Conservation (phyloP, 23 tunicate species). For the Ascidia mentula region DNA sequence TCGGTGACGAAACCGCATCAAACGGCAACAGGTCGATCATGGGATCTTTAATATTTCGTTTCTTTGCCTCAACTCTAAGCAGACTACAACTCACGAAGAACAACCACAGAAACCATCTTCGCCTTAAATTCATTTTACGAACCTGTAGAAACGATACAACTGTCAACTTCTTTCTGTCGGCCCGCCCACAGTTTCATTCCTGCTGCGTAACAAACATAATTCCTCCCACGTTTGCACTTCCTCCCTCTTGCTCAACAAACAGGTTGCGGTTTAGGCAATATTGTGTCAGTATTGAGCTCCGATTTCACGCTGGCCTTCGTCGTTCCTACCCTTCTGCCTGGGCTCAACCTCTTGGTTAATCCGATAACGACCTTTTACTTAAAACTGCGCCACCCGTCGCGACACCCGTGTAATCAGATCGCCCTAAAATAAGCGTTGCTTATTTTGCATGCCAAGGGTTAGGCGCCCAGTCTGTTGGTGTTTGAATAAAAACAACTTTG, state of each 20-base stretch:
- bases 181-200: too few relatives aligned
- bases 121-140: not conserved
- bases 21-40: not conserved
- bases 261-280: slow-evolving; percentile 8
- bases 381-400: not conserved
- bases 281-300: not conserved
- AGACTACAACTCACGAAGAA: not conserved
- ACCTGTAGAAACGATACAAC: not conserved
- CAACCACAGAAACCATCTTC: not conserved
- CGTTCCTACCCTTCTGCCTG: not conserved
- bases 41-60: not conserved
- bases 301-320: not conserved
- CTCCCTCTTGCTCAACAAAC: not conserved
- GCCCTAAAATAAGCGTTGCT: not conserved
- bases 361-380: not conserved
- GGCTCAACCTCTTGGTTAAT: not conserved
- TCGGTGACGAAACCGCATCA: not conserved
- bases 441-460: slow-evolving; percentile 7
- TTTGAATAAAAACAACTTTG: not conserved
- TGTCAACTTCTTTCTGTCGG: not conserved
- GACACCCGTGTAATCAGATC: not conserved
- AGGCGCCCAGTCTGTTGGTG: slow-evolving; percentile 5
- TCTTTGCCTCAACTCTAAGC: not conserved
- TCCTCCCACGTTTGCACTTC: too few relatives aligned
- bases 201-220: not conserved